Evolutionary conservation across 2,888 invertebrate genomes (phyloP).

Genomic region (Chironomus riparius): DNA sequence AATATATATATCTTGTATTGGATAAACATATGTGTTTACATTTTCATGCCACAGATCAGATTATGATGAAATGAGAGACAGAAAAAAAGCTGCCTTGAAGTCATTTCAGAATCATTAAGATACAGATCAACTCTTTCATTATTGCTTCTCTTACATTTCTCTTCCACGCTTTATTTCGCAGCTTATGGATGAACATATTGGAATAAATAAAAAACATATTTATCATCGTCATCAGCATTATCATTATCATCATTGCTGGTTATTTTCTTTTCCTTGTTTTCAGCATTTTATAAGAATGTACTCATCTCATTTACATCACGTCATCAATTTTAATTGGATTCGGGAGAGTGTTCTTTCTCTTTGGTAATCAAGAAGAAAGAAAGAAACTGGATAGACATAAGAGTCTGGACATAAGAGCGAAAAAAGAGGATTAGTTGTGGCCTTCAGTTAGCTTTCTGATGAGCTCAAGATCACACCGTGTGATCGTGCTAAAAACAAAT

Average conservation of each 20-base stretch:
- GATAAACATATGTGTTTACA: background rate
- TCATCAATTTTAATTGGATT: slow-evolving; percentile 15
- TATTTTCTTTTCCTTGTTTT: background rate
- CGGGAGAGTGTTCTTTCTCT: slow-evolving; percentile 21
- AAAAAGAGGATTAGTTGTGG: slow-evolving; percentile 11
- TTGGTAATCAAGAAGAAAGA: background rate
- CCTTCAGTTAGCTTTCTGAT: slow-evolving; percentile 26
- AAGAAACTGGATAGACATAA: background rate
- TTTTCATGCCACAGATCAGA: background rate
- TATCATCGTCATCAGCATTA: background rate
- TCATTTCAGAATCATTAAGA: background rate
- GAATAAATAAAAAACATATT: background rate
- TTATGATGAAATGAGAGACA: background rate
- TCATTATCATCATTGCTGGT: background rate
- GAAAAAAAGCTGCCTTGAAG: background rate
- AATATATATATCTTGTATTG: too few relatives aligned
- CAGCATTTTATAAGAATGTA: background rate
- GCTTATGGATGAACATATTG: background rate
- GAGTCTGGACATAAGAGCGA: background rate
- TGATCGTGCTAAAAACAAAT: background rate
- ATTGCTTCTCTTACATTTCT: background rate
- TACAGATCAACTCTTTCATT: background rate
- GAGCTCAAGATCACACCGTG: slow-evolving; percentile 21
- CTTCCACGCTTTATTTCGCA: background rate
- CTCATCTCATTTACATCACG: background rate